phyloP scores from a whole-genome alignment of 92 coral and sea anemone species.

The Anthopleura xanthogrammica region DNA sequence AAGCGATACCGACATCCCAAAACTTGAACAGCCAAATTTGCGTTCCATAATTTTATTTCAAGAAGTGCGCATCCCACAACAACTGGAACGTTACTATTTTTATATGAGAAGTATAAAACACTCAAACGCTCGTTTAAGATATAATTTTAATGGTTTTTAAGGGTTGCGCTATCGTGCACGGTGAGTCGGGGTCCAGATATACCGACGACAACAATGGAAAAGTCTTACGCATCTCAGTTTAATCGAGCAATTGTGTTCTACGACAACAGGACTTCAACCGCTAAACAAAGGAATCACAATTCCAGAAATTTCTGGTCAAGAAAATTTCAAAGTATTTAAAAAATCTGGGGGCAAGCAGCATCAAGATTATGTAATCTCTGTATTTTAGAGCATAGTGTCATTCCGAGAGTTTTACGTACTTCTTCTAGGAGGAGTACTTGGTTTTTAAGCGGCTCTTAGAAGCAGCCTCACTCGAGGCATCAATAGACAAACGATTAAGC shows the following conservation, averaged over 20 bases:
- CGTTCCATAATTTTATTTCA: too few relatives aligned
- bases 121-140: neutral
- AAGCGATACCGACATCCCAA: slow-evolving; percentile 3
- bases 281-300: neutral
- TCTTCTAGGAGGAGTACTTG: too few relatives aligned
- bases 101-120: neutral
- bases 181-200: neutral
- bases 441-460: neutral
- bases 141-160: neutral
- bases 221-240: neutral
- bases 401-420: neutral
- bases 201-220: neutral
- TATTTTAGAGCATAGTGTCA: neutral
- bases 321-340: neutral
- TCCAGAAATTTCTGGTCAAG: neutral
- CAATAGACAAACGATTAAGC: neutral
- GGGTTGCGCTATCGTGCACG: neutral
- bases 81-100: neutral
- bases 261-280: neutral
- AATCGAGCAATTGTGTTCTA: neutral
- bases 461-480: neutral
- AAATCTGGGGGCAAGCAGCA: too few relatives aligned
- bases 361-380: neutral
- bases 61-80: neutral
- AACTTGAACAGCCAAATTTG: neutral